Base-by-base conservation (phyloP, 2,797 vertebrate genomes). In the Acanthis flammea region DNA sequence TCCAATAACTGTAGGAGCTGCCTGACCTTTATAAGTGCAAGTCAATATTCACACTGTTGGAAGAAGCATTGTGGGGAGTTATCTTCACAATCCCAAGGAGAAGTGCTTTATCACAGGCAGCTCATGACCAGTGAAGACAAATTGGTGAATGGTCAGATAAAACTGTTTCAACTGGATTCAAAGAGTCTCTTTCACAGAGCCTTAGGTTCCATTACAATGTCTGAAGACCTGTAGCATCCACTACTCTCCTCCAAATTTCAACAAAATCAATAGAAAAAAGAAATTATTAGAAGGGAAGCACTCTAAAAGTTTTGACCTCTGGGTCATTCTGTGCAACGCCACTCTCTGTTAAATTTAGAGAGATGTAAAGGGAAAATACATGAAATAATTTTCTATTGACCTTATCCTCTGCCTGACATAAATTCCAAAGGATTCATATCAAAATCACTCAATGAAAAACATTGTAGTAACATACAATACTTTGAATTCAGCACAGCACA, bases 21-120 rank as follows among this genome's bases (percentile, higher is more conserved):
- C 63, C 91, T 96, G 97, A 98, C 96, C 98, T 98, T 97, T 97
- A 3, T 88, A 97, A 97, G 89, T 94, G 57, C 73, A 95, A 97
- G 96, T 96, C 96, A 97, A 92, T 97, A 97, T 94, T 97, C 93
- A 23, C 82, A 82, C 77, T 95, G 93, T 92, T 95, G 95, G 94
- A 96, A 74, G 71, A 33, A 96, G 63, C 70, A 85, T 90, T 37
- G 13, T 91, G 82, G 90, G 92, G 79, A 88, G 89, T 91, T 88
- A 95, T 97, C 91, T 97, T 94, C 93, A 94, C 88, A 91, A 95
- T 92, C 91, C 83, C 21, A 17, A 87, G 50, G 70, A 97, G 95
- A 96, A 97, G 73, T 0, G 6, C 82, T 96, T 97, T 97, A 94
- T 95, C 92, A 96, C 74, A 91, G 94, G 94, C 86, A 94, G 88